Conservation (phyloP, 2,797 vertebrate genomes). For the Acomys russatus region DNA sequence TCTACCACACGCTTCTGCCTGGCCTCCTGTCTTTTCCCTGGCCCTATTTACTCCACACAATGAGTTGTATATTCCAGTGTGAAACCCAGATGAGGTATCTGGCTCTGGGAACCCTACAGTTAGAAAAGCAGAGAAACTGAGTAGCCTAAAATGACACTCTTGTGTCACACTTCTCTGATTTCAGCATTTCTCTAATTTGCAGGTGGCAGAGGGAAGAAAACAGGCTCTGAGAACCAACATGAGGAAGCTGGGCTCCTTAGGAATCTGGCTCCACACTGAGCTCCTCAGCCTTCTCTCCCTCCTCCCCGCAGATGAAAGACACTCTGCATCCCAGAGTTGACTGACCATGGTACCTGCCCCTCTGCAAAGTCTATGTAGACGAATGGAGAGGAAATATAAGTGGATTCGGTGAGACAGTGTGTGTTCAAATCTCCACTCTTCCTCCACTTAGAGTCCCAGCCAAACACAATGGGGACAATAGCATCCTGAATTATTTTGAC, state of each 20-base stretch:
- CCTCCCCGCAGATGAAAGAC: neutral
- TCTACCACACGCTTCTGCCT: neutral
- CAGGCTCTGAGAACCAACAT: neutral
- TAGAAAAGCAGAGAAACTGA: neutral
- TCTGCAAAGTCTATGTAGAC: neutral
- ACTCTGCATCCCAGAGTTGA: neutral
- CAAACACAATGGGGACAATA: neutral
- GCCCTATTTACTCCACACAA: neutral
- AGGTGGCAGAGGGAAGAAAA: neutral
- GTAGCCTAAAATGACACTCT: neutral
- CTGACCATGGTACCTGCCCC: neutral
- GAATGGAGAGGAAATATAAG: neutral
- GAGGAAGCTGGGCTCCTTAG: neutral
- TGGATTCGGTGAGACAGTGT: accelerated
- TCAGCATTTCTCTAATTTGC: conserved; percentile 48
- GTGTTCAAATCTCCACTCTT: neutral
- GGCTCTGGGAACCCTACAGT: neutral
- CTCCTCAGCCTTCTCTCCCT: neutral
- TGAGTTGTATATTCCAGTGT: neutral
- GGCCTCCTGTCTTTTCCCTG: neutral
- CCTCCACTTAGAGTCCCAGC: neutral
- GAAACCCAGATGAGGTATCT: neutral
- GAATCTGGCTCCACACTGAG: neutral
- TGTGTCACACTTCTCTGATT: neutral
- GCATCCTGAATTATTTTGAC: neutral